These are phyloP conservation scores for Eulacestoma nigropectus DNA, from an alignment of 2,113 vertebrate species.

Conservation along the genomic window DNA sequence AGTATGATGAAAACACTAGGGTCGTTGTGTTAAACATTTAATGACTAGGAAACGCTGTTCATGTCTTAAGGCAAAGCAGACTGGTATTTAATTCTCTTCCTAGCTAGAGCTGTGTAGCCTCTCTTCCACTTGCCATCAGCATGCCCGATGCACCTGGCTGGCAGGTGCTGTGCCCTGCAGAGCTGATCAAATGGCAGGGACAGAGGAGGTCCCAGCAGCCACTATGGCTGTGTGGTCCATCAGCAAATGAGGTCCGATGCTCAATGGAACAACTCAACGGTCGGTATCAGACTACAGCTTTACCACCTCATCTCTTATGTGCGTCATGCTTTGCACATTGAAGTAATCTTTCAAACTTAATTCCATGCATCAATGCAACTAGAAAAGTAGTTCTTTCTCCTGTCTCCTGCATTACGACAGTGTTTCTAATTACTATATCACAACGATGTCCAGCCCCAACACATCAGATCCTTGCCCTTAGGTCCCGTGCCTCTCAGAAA, in stretches of 20 bases:
- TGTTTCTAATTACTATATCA: neutral
- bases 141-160: neutral
- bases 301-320: neutral
- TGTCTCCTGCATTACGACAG: rapidly evolving
- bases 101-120: neutral
- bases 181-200: neutral
- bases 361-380: neutral
- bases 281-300: neutral
- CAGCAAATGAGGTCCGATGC: rapidly evolving
- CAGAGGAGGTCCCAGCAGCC: neutral
- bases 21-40: neutral
- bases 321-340: neutral
- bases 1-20: neutral
- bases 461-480: neutral
- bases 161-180: neutral
- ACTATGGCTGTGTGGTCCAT: rapidly evolving
- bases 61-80: neutral
- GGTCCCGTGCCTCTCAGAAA: neutral
- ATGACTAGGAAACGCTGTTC: neutral
- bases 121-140: neutral
- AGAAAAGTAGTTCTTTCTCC: neutral
- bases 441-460: rapidly evolving
- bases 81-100: neutral
- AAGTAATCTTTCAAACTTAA: neutral
- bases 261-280: neutral